Evolutionary conservation across 2,113 vertebrate species (phyloP).

Genomic region (Trochalopteron elliotii): DNA sequence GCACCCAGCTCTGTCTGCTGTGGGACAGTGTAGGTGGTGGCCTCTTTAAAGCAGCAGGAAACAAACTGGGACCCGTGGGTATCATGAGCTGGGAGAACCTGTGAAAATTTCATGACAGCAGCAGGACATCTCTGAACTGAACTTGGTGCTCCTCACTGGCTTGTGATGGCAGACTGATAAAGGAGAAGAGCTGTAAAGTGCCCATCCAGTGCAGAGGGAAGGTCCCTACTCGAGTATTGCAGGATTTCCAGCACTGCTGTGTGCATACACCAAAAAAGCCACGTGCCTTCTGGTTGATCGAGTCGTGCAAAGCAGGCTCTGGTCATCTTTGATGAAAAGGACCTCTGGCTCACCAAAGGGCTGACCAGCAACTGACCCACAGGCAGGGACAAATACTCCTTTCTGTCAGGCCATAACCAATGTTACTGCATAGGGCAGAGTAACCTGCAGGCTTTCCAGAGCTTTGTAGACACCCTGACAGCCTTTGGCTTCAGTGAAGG

Average conservation of each 20-base stretch:
- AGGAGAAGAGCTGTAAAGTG: constrained; percentile 7
- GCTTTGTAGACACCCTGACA: background rate
- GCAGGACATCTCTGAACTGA: background rate
- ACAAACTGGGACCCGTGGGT: background rate
- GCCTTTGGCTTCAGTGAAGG: constrained; percentile 17
- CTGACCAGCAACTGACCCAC: background rate
- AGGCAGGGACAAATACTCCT: background rate
- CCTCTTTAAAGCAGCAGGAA: background rate
- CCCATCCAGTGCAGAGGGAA: background rate
- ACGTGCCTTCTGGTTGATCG: background rate
- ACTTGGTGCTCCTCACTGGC: background rate
- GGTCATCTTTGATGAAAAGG: background rate
- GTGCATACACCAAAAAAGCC: background rate
- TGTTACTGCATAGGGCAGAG: background rate
- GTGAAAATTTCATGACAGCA: background rate
- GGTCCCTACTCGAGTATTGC: background rate
- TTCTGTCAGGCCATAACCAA: background rate
- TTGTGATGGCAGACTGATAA: background rate
- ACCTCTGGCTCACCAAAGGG: background rate
- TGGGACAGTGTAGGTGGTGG: background rate
- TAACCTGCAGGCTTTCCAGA: background rate
- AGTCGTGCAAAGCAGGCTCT: background rate
- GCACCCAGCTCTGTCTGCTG: background rate
- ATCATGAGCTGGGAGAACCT: background rate
- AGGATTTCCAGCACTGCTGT: constrained; percentile 11